Base-by-base conservation (phyloP, 2,888 invertebrate species). In the Lampropteryx suffumata region DNA sequence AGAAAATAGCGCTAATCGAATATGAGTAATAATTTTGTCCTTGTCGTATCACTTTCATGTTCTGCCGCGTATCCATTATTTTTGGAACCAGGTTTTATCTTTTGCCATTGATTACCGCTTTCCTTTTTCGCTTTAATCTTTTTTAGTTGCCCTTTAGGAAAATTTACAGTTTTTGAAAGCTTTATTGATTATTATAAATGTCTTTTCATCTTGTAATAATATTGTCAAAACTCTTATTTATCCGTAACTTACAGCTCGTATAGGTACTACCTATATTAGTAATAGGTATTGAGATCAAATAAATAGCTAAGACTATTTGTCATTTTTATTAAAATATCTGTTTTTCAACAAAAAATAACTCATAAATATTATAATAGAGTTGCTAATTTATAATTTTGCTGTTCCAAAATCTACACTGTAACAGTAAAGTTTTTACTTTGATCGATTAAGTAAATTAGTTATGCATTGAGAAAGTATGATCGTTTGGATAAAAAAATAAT, bases 391-490 rank as follows among this genome's bases (percentile, higher is more conserved):
- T 37, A 36, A 30, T 13, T 21, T 36, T 26, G 10, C 3, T 13
- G 9, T 37, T 9, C 9, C 9, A 24, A 37, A 10, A 45, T 37
- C 45, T 32, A 27, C 35, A 21, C 8, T 17, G 27, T 43, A 37
- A 37, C 45, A 14, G 36, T 45, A 30, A 32, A 45, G 30, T 21
- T 26, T 37, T 8, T 37, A 17, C 12, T 26, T n/a, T 46, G 37
- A 46, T 46, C 14, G 32, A 46, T 46, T 32, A n/a, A 46, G 35
- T 17, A 39, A 32, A 46, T 39, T 13, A 21, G n/a, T 26, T 13
- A 33, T 26, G 24, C 2, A 8, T 28, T 17, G 13, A 33, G 30
- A 41, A 41, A 41, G 32, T 42, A 17, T 30, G 5, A 21, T 30
- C 4, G 11, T 35, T 11, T 11, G 10, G 24, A 24, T 24, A 24